Percentiles rank a stretch among this genome's conserved stretches.
Evolutionary conservation across 1,140 invertebrate species (phyloP).

Genomic region (Drosophila kepulauana): DNA sequence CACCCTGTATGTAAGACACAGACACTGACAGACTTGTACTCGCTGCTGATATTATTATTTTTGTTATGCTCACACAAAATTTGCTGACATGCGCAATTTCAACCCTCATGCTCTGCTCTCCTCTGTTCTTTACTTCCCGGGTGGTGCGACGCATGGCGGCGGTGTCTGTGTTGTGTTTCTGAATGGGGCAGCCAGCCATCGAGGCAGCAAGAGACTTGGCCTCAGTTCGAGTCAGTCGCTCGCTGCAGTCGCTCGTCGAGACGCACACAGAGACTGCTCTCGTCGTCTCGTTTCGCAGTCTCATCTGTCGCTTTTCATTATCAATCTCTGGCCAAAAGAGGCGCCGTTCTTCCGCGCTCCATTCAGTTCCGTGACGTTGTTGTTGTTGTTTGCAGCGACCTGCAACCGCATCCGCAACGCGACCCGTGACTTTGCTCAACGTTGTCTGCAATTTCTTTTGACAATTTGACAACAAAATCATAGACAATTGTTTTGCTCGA

Average conservation of each 20-base stretch:
- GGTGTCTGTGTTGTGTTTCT: slow-evolving; percentile 34
- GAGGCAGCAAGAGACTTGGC: slow-evolving; percentile 29
- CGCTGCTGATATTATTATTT: slow-evolving; percentile 26
- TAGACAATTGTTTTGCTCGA: slow-evolving; percentile 18
- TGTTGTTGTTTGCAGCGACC: background rate
- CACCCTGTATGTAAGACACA: slow-evolving; percentile 60
- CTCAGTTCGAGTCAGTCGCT: slow-evolving; percentile 60
- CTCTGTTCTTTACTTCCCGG: slow-evolving; percentile 7
- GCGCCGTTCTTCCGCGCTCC: background rate
- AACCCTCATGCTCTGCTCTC: slow-evolving; percentile 48
- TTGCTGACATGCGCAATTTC: slow-evolving; percentile 74
- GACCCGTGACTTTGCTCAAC: slow-evolving; percentile 4
- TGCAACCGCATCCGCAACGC: background rate
- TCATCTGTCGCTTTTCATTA: slow-evolving; percentile 7
- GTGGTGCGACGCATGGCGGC: slow-evolving; percentile 7
- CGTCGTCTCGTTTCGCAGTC: background rate
- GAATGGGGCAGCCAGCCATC: slow-evolving; percentile 37
- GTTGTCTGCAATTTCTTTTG: background rate
- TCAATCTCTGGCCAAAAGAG: slow-evolving; percentile 2
- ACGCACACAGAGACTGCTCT: slow-evolving; percentile 20
- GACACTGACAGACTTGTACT: slow-evolving; percentile 11
- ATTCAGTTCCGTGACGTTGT: background rate
- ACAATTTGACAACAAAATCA: slow-evolving; percentile 6
- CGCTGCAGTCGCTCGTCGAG: slow-evolving; percentile 63
- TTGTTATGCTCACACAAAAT: slow-evolving; percentile 45